These are phyloP conservation scores for Protophormia terraenovae DNA, from an alignment of 2,888 invertebrate species.

Conservation along the genomic window DNA sequence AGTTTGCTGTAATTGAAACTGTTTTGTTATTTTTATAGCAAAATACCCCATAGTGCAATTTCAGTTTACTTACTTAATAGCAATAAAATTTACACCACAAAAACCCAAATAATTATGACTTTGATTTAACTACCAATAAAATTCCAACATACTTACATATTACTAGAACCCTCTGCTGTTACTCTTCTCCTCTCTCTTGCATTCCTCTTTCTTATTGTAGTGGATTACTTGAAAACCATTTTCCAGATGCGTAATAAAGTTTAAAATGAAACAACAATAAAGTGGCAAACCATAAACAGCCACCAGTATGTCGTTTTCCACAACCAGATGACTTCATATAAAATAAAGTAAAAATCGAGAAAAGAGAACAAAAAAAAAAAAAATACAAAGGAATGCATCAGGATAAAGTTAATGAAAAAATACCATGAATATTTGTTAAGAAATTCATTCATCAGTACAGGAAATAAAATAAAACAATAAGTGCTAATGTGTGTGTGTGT, in stretches of 20 bases:
- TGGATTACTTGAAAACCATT: conserved; percentile 6
- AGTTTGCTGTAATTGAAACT: background rate
- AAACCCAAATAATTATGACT: conserved; percentile 14
- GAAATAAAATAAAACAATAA: background rate
- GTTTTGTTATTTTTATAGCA: background rate
- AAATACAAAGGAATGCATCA: conserved; percentile 30
- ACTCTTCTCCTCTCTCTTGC: too few species aligned
- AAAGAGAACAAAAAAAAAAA: background rate
- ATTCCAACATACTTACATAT: background rate
- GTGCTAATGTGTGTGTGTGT: background rate
- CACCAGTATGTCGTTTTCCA: conserved; percentile 27
- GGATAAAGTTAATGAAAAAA: conserved; percentile 49
- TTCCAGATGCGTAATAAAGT: conserved; percentile 47
- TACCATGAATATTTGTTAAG: conserved; percentile 44
- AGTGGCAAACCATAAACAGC: conserved; percentile 52
- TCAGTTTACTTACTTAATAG: background rate
- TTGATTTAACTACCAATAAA: conserved; percentile 41
- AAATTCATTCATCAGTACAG: conserved; percentile 42
- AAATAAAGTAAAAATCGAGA: background rate
- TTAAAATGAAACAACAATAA: conserved; percentile 53
- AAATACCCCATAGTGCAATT: background rate
- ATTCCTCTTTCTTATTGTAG: too few species aligned
- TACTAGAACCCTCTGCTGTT: background rate
- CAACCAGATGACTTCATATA: conserved; percentile 25
- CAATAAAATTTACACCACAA: conserved; percentile 27